phyloP scores from a whole-genome alignment of 2,888 invertebrate species.

The Eugnorisma glareosa region DNA sequence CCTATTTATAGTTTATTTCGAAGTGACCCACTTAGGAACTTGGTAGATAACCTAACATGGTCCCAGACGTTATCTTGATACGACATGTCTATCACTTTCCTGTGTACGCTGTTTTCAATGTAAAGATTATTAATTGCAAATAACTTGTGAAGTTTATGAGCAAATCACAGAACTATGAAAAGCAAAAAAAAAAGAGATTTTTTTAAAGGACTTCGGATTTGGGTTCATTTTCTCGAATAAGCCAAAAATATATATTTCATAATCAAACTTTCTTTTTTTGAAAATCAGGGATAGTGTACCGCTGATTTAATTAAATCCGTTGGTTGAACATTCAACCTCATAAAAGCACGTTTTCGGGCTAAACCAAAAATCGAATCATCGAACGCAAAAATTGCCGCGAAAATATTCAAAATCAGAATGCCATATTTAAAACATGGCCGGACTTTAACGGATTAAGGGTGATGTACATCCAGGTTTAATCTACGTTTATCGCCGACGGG shows the following conservation, averaged over 20 bases:
- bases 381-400: conserved; percentile 38
- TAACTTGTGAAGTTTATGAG: not conserved
- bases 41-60: conserved; percentile 69
- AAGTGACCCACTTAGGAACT: conserved; percentile 63
- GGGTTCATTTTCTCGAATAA: not conserved
- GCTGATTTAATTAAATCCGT: not conserved
- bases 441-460: conserved; percentile 76
- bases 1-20: conserved; percentile 66
- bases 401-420: conserved; percentile 68
- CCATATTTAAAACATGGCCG: conserved; percentile 75
- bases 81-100: conserved; percentile 71
- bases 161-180: not conserved
- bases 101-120: conserved; percentile 40
- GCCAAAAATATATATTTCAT: too few relatives aligned
- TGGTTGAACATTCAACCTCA: too few relatives aligned
- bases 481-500: conserved; percentile 85
- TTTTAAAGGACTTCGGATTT: too few relatives aligned
- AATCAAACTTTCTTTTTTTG: not conserved
- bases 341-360: conserved; percentile 9
- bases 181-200: too few relatives aligned
- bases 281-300: not conserved
- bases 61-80: conserved; percentile 70
- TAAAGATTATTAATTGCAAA: conserved; percentile 19
- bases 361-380: conserved; percentile 30
- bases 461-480: conserved; percentile 84